Evolutionary conservation across 1,140 invertebrate species (phyloP).

Genomic region (Drosophila eugracilis): DNA sequence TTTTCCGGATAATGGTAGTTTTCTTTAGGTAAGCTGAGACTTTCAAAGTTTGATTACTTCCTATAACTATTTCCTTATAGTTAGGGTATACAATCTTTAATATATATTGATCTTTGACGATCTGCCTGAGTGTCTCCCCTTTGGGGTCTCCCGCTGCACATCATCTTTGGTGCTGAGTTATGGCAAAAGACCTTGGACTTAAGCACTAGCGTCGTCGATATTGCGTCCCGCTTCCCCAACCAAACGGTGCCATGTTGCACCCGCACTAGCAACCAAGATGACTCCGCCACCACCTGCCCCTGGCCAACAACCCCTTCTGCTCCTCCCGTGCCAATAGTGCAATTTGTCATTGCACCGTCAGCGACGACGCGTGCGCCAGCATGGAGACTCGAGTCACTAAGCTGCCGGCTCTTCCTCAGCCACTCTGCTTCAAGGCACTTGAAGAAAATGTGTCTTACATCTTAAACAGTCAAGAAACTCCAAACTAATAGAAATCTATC

Average conservation of each 20-base stretch:
- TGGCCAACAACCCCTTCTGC: neutral
- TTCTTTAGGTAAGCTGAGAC: too few species aligned
- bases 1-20: too few species aligned
- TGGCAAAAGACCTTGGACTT: constrained; percentile 79
- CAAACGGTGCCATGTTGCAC: constrained; percentile 53
- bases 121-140: neutral
- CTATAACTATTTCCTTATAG: neutral
- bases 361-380: constrained; percentile 74
- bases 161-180: constrained; percentile 68
- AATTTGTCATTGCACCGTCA: constrained; percentile 78
- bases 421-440: constrained; percentile 1
- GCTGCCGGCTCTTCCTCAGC: constrained; percentile 16
- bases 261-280: constrained; percentile 42
- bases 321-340: constrained; percentile 29
- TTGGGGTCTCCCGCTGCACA: constrained; percentile 42
- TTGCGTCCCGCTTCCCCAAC: neutral
- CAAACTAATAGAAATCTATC: too few species aligned
- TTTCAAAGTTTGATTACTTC: too few species aligned
- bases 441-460: neutral
- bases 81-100: constrained; percentile 7
- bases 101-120: neutral
- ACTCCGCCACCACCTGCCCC: constrained; percentile 1
- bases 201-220: constrained; percentile 43
- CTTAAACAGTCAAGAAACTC: too few species aligned
- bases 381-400: constrained; percentile 40